Percentiles rank a stretch among this genome's conserved stretches.
Conservation (phyloP, 64 coral and sea anemone species). For the Montipora sp. region DNA sequence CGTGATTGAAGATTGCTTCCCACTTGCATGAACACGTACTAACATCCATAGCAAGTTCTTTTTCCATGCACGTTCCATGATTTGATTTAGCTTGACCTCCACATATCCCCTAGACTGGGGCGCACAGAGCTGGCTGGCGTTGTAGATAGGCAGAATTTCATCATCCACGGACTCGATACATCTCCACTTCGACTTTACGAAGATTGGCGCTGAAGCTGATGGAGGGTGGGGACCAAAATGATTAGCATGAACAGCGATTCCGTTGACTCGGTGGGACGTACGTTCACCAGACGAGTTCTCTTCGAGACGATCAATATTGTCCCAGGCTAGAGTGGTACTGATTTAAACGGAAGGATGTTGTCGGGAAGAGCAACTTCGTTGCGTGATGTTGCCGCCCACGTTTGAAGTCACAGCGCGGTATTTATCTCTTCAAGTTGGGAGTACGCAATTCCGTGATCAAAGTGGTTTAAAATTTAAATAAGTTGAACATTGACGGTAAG, state of each 20-base stretch:
- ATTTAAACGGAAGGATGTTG: constrained; percentile 16
- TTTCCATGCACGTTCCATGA: background rate
- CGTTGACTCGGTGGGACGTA: no score
- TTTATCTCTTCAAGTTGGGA: constrained; percentile 57
- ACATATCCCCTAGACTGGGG: constrained; percentile 41
- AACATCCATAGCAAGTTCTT: constrained; percentile 52
- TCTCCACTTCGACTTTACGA: constrained; percentile 37
- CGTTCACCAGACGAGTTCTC: background rate
- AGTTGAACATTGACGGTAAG: constrained; percentile 21
- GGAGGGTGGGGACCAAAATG: background rate
- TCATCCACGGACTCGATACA: constrained; percentile 31
- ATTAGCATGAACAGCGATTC: background rate
- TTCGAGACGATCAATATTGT: background rate
- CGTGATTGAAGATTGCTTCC: no score
- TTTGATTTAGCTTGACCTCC: background rate
- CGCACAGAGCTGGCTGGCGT: constrained; percentile 10
- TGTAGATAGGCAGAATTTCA: constrained; percentile 1
- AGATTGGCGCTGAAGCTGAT: background rate
- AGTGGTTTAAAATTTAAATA: constrained; percentile 6
- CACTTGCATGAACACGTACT: constrained; percentile 47
- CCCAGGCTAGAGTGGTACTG: background rate
- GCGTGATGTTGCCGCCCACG: background rate
- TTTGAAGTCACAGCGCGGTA: constrained; percentile 31
- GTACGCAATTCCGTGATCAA: constrained; percentile 45
- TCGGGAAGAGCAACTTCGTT: constrained; percentile 33